Evolutionary conservation across 2,797 vertebrate genomes (phyloP), one percentile per base, ranked within the genome.

Genomic region (Limosa lapponica): DNA sequence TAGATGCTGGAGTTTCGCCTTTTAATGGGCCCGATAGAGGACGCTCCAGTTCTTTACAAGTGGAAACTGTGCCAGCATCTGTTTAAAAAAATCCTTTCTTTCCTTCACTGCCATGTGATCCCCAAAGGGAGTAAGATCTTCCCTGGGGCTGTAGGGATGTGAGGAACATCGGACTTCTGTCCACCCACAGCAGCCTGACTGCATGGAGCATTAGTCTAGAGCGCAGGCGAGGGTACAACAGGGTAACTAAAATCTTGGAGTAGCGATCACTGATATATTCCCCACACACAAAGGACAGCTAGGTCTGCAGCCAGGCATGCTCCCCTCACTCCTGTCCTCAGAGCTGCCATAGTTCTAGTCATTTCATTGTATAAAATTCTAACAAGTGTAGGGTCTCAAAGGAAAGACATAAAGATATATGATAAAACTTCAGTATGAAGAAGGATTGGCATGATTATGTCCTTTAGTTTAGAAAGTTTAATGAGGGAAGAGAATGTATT

Each of bases 101-200:
- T 75, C 32, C 18, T 79, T 93, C 25, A 55, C 18, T 52, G 5
- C 27, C 2, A 0, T 39, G 9, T 58, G n/a, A 80, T 51, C 17
- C 39, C 23, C 34, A 59, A 34, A 16, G n/a, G 25, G 46, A 78
- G 8, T 57, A 62, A 43, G 16, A 27, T 51, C 30, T 79, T 70
- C 37, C 43, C 32, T 86, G 52, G n/a, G 70, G 30, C 34, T 89
- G 32, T 13, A 74, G 66, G 24, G 41, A 11, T 57, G 37, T 54
- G 39, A 48, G 17, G 30, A 51, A 37, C 2, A 1, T 82, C 0
- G 1, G 59, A 22, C 30, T 61, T 72, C 44, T 67, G 30, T 44
- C 44, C 32, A 7, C 7, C 2, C 1, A 0, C 36, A 34, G 71
- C 2, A 0, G 34, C 41, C 72, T 62, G 52, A 16, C 7, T 34